Percentiles rank a stretch among this genome's conserved stretches.
Conservation (phyloP, 1,140 invertebrate species). For the honey bee (Apis mellifera) region DNA sequence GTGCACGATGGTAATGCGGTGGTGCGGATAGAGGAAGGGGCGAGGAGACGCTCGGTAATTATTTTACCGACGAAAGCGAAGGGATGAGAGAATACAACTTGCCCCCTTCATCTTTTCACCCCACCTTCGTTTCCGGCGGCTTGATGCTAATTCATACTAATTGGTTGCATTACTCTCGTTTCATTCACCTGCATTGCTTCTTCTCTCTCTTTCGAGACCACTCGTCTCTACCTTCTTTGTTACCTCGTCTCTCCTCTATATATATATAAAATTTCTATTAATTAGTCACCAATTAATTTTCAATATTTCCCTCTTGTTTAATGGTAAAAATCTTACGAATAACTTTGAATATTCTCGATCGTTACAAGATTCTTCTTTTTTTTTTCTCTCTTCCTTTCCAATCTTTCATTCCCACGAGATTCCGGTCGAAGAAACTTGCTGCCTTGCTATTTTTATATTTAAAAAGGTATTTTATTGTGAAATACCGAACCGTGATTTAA, state of each 20-base stretch:
- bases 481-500: background rate
- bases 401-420: background rate
- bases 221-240: background rate
- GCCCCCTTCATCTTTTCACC: background rate
- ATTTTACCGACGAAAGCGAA: constrained; percentile 42
- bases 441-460: too few relatives aligned
- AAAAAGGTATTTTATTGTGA: too few relatives aligned
- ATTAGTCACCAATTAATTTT: background rate
- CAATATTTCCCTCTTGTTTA: background rate
- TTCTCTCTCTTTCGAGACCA: constrained; percentile 5
- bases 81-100: constrained; percentile 21
- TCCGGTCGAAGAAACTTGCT: background rate
- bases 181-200: constrained; percentile 41
- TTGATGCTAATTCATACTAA: constrained; percentile 66
- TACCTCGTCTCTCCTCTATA: too few relatives aligned
- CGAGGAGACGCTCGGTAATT: constrained; percentile 43
- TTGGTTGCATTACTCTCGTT: constrained; percentile 63
- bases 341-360: background rate
- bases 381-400: background rate
- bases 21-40: background rate
- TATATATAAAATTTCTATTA: too few relatives aligned
- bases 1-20: background rate
- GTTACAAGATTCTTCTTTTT: background rate
- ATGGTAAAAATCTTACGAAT: background rate
- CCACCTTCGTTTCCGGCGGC: background rate